Percentiles rank a stretch among this genome's conserved stretches.
phyloP scores from a whole-genome alignment of 2,888 invertebrate genomes.

The Eurytoma californica region DNA sequence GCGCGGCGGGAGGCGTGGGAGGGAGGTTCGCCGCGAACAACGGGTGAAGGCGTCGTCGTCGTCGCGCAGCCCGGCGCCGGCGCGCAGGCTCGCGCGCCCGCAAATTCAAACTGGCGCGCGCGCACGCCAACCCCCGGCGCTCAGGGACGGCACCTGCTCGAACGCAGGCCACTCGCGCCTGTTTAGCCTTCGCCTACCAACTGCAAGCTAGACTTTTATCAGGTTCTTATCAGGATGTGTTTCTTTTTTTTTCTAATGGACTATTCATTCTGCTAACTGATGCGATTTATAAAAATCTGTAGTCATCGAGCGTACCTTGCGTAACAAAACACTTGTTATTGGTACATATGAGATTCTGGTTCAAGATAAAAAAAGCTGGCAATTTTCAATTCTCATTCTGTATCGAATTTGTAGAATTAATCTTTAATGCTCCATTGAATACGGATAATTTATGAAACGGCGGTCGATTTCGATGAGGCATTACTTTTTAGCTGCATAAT shows the following conservation, averaged over 20 bases:
- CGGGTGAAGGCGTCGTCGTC: not conserved
- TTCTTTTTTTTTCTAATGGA: too few relatives aligned
- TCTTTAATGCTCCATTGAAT: not conserved
- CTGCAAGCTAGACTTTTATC: too few relatives aligned
- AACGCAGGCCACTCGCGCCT: too few relatives aligned
- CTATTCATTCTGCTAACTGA: too few relatives aligned
- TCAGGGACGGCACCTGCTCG: conserved; percentile 54
- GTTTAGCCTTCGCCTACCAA: too few relatives aligned
- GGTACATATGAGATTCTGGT: too few relatives aligned
- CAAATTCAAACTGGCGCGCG: conserved; percentile 68
- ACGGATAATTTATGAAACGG: conserved; percentile 6
- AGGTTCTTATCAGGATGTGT: too few relatives aligned
- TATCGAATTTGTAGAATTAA: conserved; percentile 32
- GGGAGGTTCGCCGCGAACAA: conserved; percentile 4
- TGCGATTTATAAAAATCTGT: too few relatives aligned
- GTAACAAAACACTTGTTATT: too few relatives aligned
- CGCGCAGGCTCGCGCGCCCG: conserved; percentile 51
- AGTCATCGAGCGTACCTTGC: too few relatives aligned
- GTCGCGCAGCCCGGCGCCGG: conserved; percentile 48
- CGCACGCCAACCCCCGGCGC: conserved; percentile 45
- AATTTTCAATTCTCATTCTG: not conserved
- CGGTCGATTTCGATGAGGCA: not conserved
- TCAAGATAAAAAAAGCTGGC: too few relatives aligned
- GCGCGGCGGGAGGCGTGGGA: conserved; percentile 6
- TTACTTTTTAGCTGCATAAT: conserved; percentile 27